Conservation (phyloP, 2,113 vertebrate genomes). For the Catagonus wagneri region DNA sequence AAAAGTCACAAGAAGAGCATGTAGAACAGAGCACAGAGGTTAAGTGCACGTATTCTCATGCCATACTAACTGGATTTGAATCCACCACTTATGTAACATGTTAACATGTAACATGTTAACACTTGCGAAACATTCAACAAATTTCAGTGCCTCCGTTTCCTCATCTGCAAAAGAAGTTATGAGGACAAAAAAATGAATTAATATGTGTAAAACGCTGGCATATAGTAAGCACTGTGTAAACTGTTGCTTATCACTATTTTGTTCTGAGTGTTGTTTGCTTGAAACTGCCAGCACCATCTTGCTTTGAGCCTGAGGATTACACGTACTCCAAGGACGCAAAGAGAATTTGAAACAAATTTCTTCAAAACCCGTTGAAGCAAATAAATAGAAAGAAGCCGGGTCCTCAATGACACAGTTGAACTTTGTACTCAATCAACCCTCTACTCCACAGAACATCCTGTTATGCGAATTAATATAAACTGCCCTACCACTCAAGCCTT, state of each 20-base stretch:
- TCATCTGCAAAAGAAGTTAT: background rate
- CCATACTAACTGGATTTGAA: background rate
- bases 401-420: background rate
- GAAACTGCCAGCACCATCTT: background rate
- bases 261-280: background rate
- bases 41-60: background rate
- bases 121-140: background rate
- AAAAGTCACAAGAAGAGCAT: background rate
- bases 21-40: background rate
- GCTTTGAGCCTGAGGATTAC: background rate
- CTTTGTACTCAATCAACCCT: background rate
- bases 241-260: background rate
- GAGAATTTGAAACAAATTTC: background rate
- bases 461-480: background rate
- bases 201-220: background rate
- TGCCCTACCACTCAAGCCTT: background rate
- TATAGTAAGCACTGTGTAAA: background rate
- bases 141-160: background rate
- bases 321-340: background rate
- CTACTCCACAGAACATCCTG: background rate
- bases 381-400: conserved; percentile 8
- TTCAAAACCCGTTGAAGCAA: background rate
- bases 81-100: background rate
- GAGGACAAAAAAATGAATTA: background rate
- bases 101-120: background rate